phyloP scores from a whole-genome alignment of 2,797 vertebrate species.

The Pelodytes ibericus region DNA sequence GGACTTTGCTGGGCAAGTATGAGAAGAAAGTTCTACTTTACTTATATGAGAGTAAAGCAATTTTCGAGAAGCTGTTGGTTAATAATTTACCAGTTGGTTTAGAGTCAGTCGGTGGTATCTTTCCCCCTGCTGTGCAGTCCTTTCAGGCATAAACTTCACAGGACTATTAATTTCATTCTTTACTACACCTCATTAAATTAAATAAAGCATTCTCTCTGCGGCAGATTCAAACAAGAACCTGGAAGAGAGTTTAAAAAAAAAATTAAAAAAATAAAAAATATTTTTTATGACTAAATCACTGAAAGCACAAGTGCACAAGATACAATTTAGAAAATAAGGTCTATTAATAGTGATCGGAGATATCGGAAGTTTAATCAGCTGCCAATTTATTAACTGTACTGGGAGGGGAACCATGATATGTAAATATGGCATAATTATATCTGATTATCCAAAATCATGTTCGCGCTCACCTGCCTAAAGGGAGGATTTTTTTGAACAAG shows the following conservation, averaged over 20 bases:
- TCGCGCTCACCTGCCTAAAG: neutral
- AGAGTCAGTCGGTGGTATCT: constrained; percentile 43
- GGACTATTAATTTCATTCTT: constrained; percentile 2
- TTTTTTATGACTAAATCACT: neutral
- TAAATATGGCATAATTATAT: constrained; percentile 18
- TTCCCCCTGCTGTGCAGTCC: constrained; percentile 34
- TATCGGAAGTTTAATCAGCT: neutral
- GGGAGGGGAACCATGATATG: neutral
- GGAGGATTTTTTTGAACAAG: too few relatives aligned
- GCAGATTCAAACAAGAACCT: neutral
- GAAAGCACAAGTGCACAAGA: neutral
- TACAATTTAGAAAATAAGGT: neutral
- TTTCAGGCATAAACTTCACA: constrained; percentile 26
- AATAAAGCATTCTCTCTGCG: neutral
- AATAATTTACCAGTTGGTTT: constrained; percentile 51
- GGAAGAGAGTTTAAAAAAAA: too few relatives aligned
- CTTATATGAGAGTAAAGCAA: constrained; percentile 14
- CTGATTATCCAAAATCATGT: constrained; percentile 8
- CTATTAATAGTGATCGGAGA: constrained; percentile 20
- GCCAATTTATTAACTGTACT: constrained; percentile 11
- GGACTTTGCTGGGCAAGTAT: too few relatives aligned
- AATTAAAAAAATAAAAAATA: too few relatives aligned
- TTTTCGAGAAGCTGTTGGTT: constrained; percentile 46
- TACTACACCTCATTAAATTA: constrained; percentile 7
- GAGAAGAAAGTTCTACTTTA: neutral